A percentile compares a stretch with the other conserved stretches of the same genome.
These are phyloP conservation scores for Grantiella picta DNA, from an alignment of 2,113 vertebrate species.

Conservation along the genomic window DNA sequence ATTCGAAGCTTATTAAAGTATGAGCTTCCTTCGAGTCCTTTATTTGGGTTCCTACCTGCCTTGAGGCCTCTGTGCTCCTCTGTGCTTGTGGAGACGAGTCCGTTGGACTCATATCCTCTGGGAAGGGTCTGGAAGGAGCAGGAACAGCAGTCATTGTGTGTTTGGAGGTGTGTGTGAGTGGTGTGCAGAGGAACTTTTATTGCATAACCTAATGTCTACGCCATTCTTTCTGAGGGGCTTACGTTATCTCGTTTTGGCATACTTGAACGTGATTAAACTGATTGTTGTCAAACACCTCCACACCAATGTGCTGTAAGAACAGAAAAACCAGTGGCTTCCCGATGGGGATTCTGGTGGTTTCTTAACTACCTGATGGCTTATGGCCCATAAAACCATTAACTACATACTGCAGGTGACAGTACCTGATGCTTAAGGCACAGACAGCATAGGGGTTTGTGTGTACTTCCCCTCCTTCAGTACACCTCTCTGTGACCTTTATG, in stretches of 20 bases:
- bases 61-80: background rate
- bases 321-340: background rate
- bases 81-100: background rate
- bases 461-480: background rate
- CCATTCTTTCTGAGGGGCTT: background rate
- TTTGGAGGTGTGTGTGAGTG: background rate
- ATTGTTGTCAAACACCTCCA: background rate
- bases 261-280: rapidly evolving
- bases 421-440: background rate
- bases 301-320: too few species aligned
- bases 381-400: background rate
- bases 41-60: background rate
- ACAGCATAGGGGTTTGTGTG: background rate
- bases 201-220: too few species aligned
- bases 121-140: background rate
- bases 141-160: background rate
- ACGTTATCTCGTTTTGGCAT: background rate
- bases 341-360: background rate
- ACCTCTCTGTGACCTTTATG: rapidly evolving
- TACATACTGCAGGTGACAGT: background rate
- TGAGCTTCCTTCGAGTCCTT: background rate
- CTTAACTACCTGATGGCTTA: background rate
- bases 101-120: background rate
- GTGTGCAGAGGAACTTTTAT: background rate
- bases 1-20: background rate